Conservation (phyloP, 2,888 invertebrate genomes). For the Fissipunctia ypsillon region DNA sequence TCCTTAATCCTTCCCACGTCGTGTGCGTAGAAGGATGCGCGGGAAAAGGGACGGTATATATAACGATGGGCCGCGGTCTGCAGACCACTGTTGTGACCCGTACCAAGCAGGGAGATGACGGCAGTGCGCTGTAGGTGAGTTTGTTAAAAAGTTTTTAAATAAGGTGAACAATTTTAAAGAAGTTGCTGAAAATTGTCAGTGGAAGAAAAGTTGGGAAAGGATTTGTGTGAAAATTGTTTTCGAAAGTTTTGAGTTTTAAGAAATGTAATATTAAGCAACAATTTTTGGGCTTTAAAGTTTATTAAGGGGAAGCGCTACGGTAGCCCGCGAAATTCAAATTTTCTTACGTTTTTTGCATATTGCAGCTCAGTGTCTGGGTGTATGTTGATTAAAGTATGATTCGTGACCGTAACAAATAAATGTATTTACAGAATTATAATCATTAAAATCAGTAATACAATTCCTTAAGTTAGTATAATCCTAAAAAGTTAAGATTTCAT, state of each 20-base stretch:
- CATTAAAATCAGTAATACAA: too few species aligned
- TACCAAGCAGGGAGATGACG: conserved; percentile 55
- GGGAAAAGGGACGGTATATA: conserved; percentile 59
- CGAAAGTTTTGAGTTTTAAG: background rate
- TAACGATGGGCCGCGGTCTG: conserved; percentile 45
- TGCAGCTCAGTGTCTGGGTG: too few species aligned
- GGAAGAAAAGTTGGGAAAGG: background rate
- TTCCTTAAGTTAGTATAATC: too few species aligned
- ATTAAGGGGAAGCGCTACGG: too few species aligned
- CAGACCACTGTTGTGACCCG: conserved; percentile 50
- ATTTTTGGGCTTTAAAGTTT: background rate
- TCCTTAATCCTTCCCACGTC: conserved; percentile 51
- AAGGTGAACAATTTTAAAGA: background rate
- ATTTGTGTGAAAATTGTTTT: background rate
- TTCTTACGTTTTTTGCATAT: too few species aligned
- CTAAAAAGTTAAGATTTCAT: too few species aligned
- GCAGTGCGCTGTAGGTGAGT: conserved; percentile 64
- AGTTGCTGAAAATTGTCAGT: background rate
- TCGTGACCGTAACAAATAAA: too few species aligned
- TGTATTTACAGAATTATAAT: too few species aligned
- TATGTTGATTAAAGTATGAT: too few species aligned
- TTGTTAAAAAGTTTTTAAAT: background rate
- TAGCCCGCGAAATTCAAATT: too few species aligned
- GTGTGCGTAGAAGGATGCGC: conserved; percentile 58
- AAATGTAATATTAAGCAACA: too few species aligned